Percentiles rank a stretch among this genome's conserved stretches.
Conservation (phyloP, 2,888 invertebrate genomes). For the Pollenia amentaria region DNA sequence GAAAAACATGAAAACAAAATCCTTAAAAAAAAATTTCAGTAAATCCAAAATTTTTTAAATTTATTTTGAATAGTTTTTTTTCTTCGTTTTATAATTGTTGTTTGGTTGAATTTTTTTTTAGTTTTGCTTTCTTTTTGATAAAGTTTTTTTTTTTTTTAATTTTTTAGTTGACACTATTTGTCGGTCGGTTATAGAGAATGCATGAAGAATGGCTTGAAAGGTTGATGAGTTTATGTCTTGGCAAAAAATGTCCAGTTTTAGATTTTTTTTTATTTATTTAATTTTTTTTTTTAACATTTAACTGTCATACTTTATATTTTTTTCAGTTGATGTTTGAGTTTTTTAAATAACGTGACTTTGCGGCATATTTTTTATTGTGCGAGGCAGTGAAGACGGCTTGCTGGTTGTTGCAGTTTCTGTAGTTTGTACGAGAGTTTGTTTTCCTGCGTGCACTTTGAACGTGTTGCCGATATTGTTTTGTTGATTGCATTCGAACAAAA, state of each 20-base stretch:
- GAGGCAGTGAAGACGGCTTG: conserved; percentile 20
- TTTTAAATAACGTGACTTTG: conserved; percentile 72
- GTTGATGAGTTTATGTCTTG: conserved; percentile 70
- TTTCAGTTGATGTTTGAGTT: conserved; percentile 33
- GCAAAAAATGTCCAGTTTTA: conserved; percentile 69
- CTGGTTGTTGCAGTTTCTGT: conserved; percentile 2
- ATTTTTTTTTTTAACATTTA: conserved; percentile 36
- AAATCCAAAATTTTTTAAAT: background rate
- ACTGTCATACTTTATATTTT: conserved; percentile 69
- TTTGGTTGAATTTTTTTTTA: conserved; percentile 2
- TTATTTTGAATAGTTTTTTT: background rate
- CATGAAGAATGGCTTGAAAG: conserved; percentile 53
- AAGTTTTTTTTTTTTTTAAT: background rate
- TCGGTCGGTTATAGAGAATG: conserved; percentile 52
- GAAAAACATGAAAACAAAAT: background rate
- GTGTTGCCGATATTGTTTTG: conserved; percentile 72
- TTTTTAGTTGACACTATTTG: conserved; percentile 60
- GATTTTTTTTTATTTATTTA: conserved; percentile 31
- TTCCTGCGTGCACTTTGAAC: conserved; percentile 74
- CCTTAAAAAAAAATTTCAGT: background rate
- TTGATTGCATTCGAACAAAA: conserved; percentile 72
- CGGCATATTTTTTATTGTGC: conserved; percentile 67
- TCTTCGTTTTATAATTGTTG: background rate
- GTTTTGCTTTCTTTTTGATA: conserved; percentile 61
- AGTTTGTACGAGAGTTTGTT: conserved; percentile 40